These are phyloP conservation scores for Tringa solitaria DNA, from an alignment of 2,113 vertebrate species.

Conservation along the genomic window DNA sequence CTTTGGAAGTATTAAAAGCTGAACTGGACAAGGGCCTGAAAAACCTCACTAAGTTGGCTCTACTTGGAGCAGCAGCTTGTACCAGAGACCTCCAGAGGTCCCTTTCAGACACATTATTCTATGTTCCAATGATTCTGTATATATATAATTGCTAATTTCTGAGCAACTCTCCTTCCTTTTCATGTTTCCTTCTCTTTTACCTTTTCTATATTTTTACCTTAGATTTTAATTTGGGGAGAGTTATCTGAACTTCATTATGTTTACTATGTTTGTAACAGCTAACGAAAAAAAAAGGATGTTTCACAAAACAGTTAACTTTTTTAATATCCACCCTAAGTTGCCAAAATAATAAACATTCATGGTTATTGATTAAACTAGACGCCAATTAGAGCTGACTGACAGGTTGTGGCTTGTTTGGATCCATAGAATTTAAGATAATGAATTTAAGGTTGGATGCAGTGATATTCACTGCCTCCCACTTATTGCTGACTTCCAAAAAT, in stretches of 20 bases:
- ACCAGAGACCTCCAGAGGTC: background rate
- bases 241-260: no score
- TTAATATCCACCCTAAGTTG: background rate
- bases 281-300: background rate
- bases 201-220: background rate
- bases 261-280: background rate
- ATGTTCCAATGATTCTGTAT: background rate
- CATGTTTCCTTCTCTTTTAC: background rate
- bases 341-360: background rate
- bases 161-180: background rate
- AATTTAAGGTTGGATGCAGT: background rate
- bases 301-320: background rate
- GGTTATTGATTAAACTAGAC: background rate
- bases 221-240: background rate
- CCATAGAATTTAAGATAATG: background rate
- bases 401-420: background rate
- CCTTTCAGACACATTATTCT: background rate
- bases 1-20: background rate
- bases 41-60: background rate
- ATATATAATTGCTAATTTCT: background rate
- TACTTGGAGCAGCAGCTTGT: background rate
- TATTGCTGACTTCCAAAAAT: background rate
- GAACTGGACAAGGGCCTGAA: background rate
- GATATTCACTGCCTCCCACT: background rate
- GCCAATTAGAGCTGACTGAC: background rate